phyloP scores from a whole-genome alignment of 2,113 vertebrate species.

The Bombycilla garrulus region DNA sequence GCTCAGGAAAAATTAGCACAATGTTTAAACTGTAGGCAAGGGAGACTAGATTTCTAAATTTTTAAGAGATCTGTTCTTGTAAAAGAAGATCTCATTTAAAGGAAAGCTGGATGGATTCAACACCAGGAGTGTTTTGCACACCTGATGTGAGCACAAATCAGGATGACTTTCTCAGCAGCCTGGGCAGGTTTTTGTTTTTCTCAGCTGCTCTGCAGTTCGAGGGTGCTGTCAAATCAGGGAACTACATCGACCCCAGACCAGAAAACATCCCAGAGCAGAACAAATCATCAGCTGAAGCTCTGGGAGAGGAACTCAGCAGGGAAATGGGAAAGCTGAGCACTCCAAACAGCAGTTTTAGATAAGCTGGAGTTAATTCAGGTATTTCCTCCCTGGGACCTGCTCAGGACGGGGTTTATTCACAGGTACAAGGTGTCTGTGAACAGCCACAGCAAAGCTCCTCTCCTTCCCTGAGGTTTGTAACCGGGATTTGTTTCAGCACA shows the following conservation, averaged over 20 bases:
- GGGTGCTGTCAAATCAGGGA: background rate
- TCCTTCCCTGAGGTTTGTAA: background rate
- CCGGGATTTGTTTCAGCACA: background rate
- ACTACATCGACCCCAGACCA: background rate
- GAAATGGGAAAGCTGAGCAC: background rate
- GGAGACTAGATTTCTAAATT: background rate
- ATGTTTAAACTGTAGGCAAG: background rate
- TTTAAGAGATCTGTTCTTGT: background rate
- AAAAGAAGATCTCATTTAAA: background rate
- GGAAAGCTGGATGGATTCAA: background rate
- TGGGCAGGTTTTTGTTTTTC: background rate
- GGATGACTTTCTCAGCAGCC: background rate
- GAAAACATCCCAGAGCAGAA: background rate
- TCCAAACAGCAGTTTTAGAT: rapidly evolving
- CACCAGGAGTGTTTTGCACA: background rate
- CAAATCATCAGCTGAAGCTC: background rate
- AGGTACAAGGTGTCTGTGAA: background rate
- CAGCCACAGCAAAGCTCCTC: background rate
- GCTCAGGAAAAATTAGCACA: background rate
- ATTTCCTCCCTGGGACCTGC: background rate
- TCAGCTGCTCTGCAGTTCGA: background rate
- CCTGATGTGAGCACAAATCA: background rate
- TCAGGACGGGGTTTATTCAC: rapidly evolving
- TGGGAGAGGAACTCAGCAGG: background rate
- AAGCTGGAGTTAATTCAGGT: rapidly evolving